phyloP scores from a whole-genome alignment of 2,797 vertebrate species.

The Gymnothorax reevesii region DNA sequence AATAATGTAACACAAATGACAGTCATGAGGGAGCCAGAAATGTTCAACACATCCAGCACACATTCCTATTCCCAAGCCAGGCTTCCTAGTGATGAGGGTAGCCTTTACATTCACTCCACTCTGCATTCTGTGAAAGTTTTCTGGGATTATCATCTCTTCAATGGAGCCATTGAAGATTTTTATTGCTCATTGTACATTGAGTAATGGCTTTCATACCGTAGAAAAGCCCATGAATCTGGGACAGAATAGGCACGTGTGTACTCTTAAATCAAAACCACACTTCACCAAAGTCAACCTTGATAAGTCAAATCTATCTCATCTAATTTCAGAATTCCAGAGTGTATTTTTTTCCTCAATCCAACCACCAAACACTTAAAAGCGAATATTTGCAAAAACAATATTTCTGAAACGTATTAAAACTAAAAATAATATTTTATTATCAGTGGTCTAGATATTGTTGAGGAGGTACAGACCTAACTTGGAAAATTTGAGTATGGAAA shows the following conservation, averaged over 20 bases:
- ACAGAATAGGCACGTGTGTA: background rate
- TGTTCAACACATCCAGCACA: background rate
- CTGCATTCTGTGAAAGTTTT: background rate
- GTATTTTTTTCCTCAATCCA: background rate
- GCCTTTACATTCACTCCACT: background rate
- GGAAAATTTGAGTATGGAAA: too few relatives aligned
- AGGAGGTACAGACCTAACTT: background rate
- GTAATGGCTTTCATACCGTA: conserved; percentile 4
- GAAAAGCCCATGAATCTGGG: background rate
- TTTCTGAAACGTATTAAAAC: background rate
- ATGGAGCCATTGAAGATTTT: background rate
- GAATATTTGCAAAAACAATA: background rate
- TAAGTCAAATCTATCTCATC: background rate
- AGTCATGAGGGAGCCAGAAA: background rate
- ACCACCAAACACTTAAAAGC: background rate
- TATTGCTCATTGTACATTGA: background rate
- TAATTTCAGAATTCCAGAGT: background rate
- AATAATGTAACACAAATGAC: background rate
- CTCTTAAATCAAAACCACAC: background rate
- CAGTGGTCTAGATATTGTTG: background rate
- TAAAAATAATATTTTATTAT: background rate
- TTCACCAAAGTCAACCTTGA: background rate
- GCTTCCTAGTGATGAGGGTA: background rate
- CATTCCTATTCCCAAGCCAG: background rate
- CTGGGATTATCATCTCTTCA: background rate